These are phyloP conservation scores for Nemotelus pantherinus DNA, from an alignment of 2,888 invertebrate genomes.

Conservation along the genomic window DNA sequence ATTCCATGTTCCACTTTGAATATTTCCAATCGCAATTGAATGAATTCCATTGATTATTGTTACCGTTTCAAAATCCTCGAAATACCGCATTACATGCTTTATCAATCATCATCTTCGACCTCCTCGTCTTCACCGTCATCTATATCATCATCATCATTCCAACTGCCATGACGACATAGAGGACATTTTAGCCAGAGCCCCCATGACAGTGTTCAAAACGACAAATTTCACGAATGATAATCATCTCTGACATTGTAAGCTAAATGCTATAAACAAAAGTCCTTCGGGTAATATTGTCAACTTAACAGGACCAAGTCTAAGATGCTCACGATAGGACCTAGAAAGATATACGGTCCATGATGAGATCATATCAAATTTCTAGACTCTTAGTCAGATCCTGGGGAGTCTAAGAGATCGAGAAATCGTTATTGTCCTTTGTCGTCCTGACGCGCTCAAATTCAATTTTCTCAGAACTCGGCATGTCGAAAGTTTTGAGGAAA, in stretches of 20 bases:
- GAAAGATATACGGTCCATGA: background rate
- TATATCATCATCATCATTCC: too few species aligned
- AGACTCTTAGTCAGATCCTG: background rate
- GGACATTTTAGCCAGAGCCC: too few species aligned
- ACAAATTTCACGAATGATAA: slow-evolving; percentile 13
- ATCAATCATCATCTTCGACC: background rate
- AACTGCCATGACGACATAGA: too few species aligned
- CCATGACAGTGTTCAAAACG: background rate
- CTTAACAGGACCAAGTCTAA: background rate
- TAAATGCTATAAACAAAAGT: slow-evolving; percentile 24
- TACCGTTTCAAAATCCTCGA: background rate
- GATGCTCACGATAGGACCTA: too few species aligned
- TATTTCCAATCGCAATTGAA: background rate
- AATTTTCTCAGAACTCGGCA: slow-evolving; percentile 25
- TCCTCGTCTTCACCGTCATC: too few species aligned
- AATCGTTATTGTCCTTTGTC: background rate
- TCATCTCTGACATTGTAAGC: slow-evolving; percentile 10
- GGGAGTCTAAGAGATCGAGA: background rate
- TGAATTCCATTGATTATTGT: background rate
- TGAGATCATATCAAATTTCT: background rate
- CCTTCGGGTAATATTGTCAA: slow-evolving; percentile 22
- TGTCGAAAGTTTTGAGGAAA: slow-evolving; percentile 26
- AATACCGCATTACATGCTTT: slow-evolving; percentile 19
- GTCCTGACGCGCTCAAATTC: background rate
- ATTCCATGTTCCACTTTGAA: too few species aligned